Evolutionary conservation across 2,113 vertebrate species (phyloP), one percentile per base, ranked within the genome.

Genomic region (Jaculus jaculus): DNA sequence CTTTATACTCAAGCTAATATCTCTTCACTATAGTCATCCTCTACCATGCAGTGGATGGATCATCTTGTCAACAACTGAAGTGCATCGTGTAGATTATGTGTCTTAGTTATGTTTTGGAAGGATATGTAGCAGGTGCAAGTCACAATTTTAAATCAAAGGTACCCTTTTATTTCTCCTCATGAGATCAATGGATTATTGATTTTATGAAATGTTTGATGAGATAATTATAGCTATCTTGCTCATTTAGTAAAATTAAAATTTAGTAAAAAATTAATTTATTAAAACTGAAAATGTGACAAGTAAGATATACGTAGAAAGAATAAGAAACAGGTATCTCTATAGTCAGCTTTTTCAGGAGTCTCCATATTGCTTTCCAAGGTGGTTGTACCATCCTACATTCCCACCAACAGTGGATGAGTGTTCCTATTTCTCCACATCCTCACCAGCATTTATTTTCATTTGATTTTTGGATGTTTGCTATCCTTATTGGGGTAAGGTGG

Each of bases 201-300:
- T 90, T 0, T 28, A 79, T 88, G 34, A 72, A 96, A 95, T 68
- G 1, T 47, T 83, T 58, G 26, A 47, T 93, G 28, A 82, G 66
- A 84, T 74, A 69, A 66, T 81, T 42, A 8, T 88, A 37, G 74
- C 47, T 51, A 13, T 32, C 30, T 88, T 90, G 24, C 9, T 11
- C 4, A 54, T 54, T 60, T 42, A 75, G n/a, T 32, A 71, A 26
- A n/a, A n/a, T n/a, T n/a, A n/a, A n/a, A n/a, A n/a, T n/a, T n/a
- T n/a, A n/a, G n/a, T n/a, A n/a, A 28, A 80, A 92, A 79, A 92
- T 82, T 78, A 88, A 82, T 58, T 28, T 84, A 77, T 71, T 81
- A 47, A 87, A 93, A 60, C 78, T 80, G n/a, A 84, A 75, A 47
- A 37, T 87, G 42, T 77, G 75, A 84, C 42, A 93, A 91, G 54